These are phyloP conservation scores for Liposcelis brunnea DNA, from an alignment of 2,888 invertebrate species.

Conservation along the genomic window DNA sequence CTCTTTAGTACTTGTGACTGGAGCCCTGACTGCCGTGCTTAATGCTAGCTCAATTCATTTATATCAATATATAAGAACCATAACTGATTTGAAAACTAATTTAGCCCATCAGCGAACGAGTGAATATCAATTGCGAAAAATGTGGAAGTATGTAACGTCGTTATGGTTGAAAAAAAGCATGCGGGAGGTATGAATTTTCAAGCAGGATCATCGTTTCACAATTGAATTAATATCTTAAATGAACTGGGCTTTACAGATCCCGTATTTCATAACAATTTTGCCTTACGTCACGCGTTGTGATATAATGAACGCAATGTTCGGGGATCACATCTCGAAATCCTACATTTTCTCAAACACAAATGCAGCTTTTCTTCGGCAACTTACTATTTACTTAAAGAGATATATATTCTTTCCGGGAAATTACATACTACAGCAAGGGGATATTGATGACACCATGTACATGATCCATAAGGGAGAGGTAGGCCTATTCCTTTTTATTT, in stretches of 20 bases:
- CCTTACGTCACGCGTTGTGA: too few species aligned
- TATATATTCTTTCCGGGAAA: conserved; percentile 37
- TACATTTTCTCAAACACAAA: conserved; percentile 33
- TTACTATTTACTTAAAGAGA: conserved; percentile 32
- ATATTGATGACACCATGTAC: conserved; percentile 36
- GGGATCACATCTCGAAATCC: conserved; percentile 31
- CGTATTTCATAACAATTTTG: too few species aligned
- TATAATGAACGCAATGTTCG: conserved; percentile 34
- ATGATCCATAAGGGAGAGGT: conserved; percentile 38
- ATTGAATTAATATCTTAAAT: too few species aligned
- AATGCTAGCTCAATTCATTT: conserved; percentile 33
- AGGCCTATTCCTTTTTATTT: too few species aligned
- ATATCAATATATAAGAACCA: conserved; percentile 33
- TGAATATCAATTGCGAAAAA: conserved; percentile 33
- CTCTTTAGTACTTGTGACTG: conserved; percentile 35
- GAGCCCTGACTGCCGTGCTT: conserved; percentile 36
- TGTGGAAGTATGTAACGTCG: conserved; percentile 35
- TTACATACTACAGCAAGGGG: conserved; percentile 37
- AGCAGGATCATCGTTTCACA: too few species aligned
- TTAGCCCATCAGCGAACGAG: conserved; percentile 32
- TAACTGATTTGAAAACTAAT: conserved; percentile 33
- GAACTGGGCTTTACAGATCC: too few species aligned
- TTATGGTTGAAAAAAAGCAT: conserved; percentile 24
- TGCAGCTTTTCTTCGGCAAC: conserved; percentile 32
- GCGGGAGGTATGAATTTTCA: too few species aligned